phyloP scores from a whole-genome alignment of 2,113 vertebrate genomes.

The Macheiramphus alcinus region DNA sequence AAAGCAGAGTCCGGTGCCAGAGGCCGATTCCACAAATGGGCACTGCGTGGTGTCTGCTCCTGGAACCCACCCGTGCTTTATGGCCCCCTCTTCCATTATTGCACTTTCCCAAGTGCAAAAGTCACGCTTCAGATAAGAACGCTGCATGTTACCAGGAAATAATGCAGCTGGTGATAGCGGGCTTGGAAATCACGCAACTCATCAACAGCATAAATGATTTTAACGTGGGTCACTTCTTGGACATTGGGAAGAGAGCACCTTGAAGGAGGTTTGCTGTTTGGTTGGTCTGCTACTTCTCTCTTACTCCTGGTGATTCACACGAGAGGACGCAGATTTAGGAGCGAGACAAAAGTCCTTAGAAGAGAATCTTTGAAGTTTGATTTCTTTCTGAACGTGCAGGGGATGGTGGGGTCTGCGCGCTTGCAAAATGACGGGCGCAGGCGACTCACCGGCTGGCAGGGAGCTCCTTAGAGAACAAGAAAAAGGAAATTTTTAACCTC shows the following conservation, averaged over 20 bases:
- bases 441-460: neutral
- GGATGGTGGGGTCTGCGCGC: neutral
- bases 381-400: neutral
- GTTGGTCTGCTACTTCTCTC: neutral
- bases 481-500: neutral
- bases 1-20: neutral
- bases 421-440: accelerated
- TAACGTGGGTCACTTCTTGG: too few relatives aligned
- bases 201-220: accelerated
- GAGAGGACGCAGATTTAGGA: neutral
- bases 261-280: neutral
- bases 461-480: neutral
- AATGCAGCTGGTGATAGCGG: neutral
- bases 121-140: neutral
- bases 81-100: neutral
- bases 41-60: neutral
- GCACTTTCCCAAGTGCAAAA: neutral
- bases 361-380: neutral
- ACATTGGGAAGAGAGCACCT: neutral
- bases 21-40: accelerated
- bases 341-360: neutral
- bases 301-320: neutral
- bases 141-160: neutral
- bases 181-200: neutral
- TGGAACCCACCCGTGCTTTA: accelerated